Conservation (phyloP, 1,140 invertebrate genomes). For the Brachionus koreanus region DNA sequence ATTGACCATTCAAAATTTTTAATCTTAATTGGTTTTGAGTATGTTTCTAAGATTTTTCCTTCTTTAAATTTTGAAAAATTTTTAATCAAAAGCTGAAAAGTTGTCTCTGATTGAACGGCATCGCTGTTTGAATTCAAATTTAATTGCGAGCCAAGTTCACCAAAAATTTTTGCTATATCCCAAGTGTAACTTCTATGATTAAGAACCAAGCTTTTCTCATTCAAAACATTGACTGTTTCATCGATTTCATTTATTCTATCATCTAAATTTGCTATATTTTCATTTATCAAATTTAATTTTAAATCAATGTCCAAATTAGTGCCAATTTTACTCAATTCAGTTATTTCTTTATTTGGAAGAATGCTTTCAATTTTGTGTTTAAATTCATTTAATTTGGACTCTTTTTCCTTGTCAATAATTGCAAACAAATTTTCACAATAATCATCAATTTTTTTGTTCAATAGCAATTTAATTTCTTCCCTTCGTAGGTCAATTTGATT, state of each 20-base stretch:
- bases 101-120: not conserved
- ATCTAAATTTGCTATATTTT: not conserved
- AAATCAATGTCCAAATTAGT: not conserved
- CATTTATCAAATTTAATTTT: not conserved
- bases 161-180: not conserved
- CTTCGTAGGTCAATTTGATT: not conserved
- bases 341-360: not conserved
- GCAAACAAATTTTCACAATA: not conserved
- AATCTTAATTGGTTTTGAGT: not conserved
- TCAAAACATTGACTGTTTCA: not conserved
- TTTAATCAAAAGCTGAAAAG: not conserved
- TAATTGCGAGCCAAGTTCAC: not conserved
- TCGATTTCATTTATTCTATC: not conserved
- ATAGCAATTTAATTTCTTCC: not conserved
- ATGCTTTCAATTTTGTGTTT: not conserved
- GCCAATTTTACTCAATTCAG: too few relatives aligned
- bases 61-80: not conserved
- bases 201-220: not conserved
- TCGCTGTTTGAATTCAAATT: not conserved
- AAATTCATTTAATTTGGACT: not conserved
- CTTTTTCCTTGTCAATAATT: not conserved
- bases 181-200: not conserved
- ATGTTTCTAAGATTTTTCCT: not conserved
- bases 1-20: not conserved
- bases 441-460: conserved; percentile 1